A percentile compares a stretch with the other conserved stretches of the same genome.
These are phyloP conservation scores for Mesocentrotus franciscanus DNA, from an alignment of 53 echinoderm and acorn worm species.

Conservation along the genomic window DNA sequence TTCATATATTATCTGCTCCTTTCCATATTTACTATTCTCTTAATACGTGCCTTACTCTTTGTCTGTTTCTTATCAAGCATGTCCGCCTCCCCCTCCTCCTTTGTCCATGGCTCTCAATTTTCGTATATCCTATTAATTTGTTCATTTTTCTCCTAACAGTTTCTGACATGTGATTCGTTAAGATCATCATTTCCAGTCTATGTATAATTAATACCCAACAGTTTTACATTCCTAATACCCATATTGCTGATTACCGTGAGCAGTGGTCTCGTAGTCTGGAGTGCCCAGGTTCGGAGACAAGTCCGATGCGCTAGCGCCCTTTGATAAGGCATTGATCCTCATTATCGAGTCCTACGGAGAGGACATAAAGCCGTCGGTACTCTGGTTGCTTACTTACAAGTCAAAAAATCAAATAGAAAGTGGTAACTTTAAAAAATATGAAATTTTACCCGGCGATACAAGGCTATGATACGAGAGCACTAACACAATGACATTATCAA, in stretches of 20 bases:
- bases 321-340: no score
- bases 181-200: background rate
- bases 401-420: background rate
- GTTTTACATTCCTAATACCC: no score
- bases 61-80: background rate
- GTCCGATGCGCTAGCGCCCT: no score
- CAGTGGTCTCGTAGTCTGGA: no score
- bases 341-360: no score
- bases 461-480: no score
- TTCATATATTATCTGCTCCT: background rate
- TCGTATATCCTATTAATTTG: background rate
- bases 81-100: background rate
- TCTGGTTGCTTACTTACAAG: no score
- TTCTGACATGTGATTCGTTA: background rate
- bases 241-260: no score
- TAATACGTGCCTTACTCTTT: background rate
- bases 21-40: slow-evolving; percentile 9
- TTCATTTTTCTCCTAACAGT: background rate
- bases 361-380: no score
- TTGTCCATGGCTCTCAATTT: background rate
- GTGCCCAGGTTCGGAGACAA: no score
- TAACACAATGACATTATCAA: no score
- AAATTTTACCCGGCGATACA: background rate
- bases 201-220: no score
- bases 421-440: background rate